A percentile compares a stretch with the other conserved stretches of the same genome.
phyloP scores from a whole-genome alignment of 2,888 invertebrate genomes.

The Pocota personata region DNA sequence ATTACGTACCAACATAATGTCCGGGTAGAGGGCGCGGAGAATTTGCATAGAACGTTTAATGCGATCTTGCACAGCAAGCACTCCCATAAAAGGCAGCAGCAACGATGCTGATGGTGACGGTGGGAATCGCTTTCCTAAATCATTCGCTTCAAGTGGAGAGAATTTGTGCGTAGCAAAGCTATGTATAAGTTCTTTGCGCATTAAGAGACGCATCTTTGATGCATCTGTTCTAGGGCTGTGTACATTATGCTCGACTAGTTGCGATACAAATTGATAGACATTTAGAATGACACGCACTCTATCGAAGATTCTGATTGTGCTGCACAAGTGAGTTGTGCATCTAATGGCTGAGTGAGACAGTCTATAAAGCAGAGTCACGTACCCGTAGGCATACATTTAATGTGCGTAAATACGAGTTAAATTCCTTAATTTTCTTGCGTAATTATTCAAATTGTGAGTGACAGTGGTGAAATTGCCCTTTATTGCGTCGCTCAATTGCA shows the following conservation, averaged over 20 bases:
- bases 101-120: constrained; percentile 55
- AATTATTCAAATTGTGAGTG: constrained; percentile 63
- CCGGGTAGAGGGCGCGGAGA: not conserved
- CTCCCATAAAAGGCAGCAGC: constrained; percentile 76
- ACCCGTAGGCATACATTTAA: constrained; percentile 25
- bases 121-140: constrained; percentile 42
- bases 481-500: constrained; percentile 32
- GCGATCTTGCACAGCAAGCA: constrained; percentile 1
- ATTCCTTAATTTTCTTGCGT: constrained; percentile 47
- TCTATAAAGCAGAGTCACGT: constrained; percentile 25
- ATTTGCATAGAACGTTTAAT: constrained; percentile 63
- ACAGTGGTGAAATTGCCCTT: constrained; percentile 61
- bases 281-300: constrained; percentile 71
- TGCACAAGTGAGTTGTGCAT: constrained; percentile 12
- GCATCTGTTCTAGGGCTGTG: constrained; percentile 57
- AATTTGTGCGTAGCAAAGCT: constrained; percentile 38
- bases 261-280: constrained; percentile 72
- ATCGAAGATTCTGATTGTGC: constrained; percentile 45
- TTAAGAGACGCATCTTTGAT: constrained; percentile 46
- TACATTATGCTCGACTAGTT: constrained; percentile 72
- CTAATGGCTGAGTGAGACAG: constrained; percentile 39
- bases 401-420: constrained; percentile 12
- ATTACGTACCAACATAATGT: constrained; percentile 64
- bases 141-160: constrained; percentile 25
- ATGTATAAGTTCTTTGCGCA: constrained; percentile 17